Evolutionary conservation across 2,113 vertebrate genomes (phyloP).

Genomic region (Gyps fulvus): DNA sequence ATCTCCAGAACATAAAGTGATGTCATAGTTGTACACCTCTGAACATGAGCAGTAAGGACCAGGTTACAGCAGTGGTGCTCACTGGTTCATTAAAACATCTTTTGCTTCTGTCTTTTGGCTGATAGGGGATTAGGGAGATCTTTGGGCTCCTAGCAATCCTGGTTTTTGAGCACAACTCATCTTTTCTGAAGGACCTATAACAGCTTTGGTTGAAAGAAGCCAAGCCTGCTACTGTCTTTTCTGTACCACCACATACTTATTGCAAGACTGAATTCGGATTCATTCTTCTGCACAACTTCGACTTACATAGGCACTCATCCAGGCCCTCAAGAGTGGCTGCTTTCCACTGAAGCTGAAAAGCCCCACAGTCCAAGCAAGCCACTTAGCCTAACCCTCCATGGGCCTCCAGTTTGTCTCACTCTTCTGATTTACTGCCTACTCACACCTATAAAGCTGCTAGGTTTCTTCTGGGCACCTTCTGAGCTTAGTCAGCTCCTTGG

Average conservation of each 20-base stretch:
- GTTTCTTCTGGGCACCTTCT: not conserved
- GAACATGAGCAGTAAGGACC: not conserved
- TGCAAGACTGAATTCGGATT: not conserved
- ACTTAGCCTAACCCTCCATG: not conserved
- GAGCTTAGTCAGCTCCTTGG: not conserved
- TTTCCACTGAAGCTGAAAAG: not conserved
- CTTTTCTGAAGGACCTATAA: not conserved
- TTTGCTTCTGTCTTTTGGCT: not conserved
- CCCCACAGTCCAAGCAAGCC: not conserved
- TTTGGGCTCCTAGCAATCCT: not conserved
- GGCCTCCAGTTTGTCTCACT: not conserved
- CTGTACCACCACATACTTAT: not conserved
- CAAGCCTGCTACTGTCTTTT: not conserved
- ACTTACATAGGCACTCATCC: not conserved
- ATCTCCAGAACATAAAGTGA: not conserved
- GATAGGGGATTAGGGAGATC: not conserved
- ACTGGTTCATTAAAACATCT: not conserved
- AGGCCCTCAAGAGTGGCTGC: not conserved
- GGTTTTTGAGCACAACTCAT: not conserved
- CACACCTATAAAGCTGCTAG: not conserved
- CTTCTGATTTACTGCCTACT: not conserved
- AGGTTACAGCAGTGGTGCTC: not conserved
- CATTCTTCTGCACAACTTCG: not conserved
- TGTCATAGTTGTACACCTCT: not conserved
- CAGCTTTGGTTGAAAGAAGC: not conserved